Percentiles rank a stretch among this genome's conserved stretches.
Evolutionary conservation across 2,888 invertebrate genomes (phyloP).

Genomic region (Drosophila sordidula): DNA sequence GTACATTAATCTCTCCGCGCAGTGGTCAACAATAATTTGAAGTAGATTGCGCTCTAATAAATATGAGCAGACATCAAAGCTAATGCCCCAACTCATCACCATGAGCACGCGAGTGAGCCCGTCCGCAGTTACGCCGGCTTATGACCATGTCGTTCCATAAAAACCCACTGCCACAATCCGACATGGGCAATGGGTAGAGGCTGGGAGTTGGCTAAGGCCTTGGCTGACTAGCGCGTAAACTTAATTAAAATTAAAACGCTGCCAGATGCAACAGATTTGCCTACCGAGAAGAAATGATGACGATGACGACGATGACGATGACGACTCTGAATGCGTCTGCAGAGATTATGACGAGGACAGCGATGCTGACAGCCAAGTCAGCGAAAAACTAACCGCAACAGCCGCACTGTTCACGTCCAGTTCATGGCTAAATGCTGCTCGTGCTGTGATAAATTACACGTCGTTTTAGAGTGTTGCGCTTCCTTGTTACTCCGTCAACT

Average conservation of each 20-base stretch:
- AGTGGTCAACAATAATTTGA: slow-evolving; percentile 59
- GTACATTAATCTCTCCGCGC: slow-evolving; percentile 28
- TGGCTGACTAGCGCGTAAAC: slow-evolving; percentile 69
- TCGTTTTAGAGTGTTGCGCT: slow-evolving; percentile 83
- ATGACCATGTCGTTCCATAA: slow-evolving; percentile 22
- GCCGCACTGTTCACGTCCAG: slow-evolving; percentile 50
- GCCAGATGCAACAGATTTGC: slow-evolving; percentile 74
- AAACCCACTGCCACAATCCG: slow-evolving; percentile 16
- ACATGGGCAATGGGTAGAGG: slow-evolving; percentile 5
- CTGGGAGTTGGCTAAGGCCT: slow-evolving; percentile 27
- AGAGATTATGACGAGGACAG: slow-evolving; percentile 51
- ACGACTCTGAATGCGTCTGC: slow-evolving; percentile 36
- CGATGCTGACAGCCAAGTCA: slow-evolving; percentile 48
- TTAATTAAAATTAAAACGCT: slow-evolving; percentile 83
- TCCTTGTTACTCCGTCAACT: slow-evolving; percentile 83
- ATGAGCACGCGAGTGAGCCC: slow-evolving; percentile 72
- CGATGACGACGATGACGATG: slow-evolving; percentile 22
- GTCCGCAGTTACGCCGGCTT: slow-evolving; percentile 39
- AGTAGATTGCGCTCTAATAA: slow-evolving; percentile 82
- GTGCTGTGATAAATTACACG: slow-evolving; percentile 83
- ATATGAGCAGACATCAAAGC: slow-evolving; percentile 81
- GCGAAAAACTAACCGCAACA: slow-evolving; percentile 42
- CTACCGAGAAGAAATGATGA: slow-evolving; percentile 65
- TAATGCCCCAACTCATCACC: slow-evolving; percentile 83
- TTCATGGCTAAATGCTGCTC: slow-evolving; percentile 82